Conservation (phyloP, 2,113 vertebrate species). For the Oncorhynchus gorbuscha region DNA sequence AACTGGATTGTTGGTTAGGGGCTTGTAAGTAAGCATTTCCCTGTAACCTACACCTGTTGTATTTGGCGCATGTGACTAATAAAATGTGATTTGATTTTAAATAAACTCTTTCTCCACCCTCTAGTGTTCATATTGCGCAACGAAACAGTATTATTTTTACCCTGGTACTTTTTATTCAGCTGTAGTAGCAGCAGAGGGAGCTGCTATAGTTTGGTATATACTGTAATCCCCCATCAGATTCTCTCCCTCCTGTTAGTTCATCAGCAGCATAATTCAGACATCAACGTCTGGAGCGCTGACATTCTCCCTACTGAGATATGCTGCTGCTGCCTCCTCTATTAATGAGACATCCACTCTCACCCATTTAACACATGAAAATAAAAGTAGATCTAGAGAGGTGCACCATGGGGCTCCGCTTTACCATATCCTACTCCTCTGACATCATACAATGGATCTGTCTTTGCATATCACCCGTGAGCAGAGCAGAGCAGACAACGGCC, state of each 20-base stretch:
- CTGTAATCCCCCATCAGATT: slow-evolving; percentile 55
- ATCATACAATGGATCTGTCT: slow-evolving; percentile 77
- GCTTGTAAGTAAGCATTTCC: no score
- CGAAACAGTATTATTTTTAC: slow-evolving; percentile 37
- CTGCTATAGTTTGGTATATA: slow-evolving; percentile 58
- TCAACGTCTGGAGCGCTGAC: slow-evolving; percentile 66
- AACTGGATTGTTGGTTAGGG: no score
- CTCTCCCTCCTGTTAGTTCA: slow-evolving; percentile 26
- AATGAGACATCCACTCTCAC: slow-evolving; percentile 69
- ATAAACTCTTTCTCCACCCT: slow-evolving; percentile 13
- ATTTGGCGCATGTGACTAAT: no score
- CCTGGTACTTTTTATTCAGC: slow-evolving; percentile 51
- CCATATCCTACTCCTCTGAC: slow-evolving; percentile 54
- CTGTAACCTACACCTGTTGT: no score
- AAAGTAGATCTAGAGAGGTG: slow-evolving; percentile 34
- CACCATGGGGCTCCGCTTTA: slow-evolving; percentile 49
- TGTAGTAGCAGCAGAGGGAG: slow-evolving; percentile 60
- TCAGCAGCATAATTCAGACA: slow-evolving; percentile 71
- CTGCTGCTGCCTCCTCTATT: slow-evolving; percentile 48
- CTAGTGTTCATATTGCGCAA: slow-evolving; percentile 12
- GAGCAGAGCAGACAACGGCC: slow-evolving; percentile 47
- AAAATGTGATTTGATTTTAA: no score
- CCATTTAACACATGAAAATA: slow-evolving; percentile 73
- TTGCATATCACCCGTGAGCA: slow-evolving; percentile 63
- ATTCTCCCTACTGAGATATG: slow-evolving; percentile 53